phyloP scores from a whole-genome alignment of 2,113 vertebrate species.

The Chrysemys picta region DNA sequence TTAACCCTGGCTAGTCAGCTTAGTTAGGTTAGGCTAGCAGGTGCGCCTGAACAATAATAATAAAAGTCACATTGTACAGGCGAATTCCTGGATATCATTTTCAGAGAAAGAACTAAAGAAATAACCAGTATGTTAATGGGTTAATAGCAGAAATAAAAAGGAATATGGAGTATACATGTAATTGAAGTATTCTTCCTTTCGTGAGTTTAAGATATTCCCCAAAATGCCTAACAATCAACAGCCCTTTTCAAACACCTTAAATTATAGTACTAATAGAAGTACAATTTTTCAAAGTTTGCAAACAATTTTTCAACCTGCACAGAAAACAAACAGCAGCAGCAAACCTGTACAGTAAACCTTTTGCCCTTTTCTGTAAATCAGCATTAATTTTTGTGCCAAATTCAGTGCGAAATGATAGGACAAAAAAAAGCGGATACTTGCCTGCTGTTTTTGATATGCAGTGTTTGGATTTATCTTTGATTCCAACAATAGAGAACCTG shows the following conservation, averaged over 20 bases:
- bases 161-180: fast-evolving
- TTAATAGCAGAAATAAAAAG: neutral
- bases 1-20: neutral
- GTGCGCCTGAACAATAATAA: conserved; percentile 12
- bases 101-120: neutral
- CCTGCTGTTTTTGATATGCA: conserved; percentile 99
- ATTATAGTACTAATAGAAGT: neutral
- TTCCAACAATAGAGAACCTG: conserved; percentile 96
- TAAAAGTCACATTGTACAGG: conserved; percentile 14
- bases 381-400: conserved; percentile 1
- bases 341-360: neutral
- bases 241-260: neutral
- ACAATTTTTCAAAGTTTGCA: neutral
- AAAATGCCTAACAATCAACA: neutral
- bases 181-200: neutral
- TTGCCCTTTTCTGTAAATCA: conserved; percentile 21
- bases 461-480: conserved; percentile 99
- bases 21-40: neutral
- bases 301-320: neutral
- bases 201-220: neutral
- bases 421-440: conserved; percentile 80
- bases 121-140: neutral
- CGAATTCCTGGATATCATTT: neutral
- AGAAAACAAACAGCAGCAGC: neutral
- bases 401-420: conserved; percentile 55